Conservation (phyloP, 2,797 vertebrate genomes). For the Cuniculus paca region DNA sequence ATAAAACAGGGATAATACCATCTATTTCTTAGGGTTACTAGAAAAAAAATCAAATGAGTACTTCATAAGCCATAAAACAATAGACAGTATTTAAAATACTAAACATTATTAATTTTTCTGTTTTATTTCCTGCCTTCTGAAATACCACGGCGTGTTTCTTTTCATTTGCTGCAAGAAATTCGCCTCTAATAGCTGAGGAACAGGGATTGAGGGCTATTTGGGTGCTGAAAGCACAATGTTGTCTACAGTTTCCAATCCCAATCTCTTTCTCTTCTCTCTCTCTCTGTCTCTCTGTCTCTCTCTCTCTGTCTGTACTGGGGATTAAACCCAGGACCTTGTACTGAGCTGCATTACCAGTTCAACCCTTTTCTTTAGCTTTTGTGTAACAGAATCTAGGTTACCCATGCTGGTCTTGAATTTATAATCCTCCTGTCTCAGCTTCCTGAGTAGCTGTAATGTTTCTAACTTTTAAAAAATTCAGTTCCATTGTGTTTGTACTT, state of each 20-base stretch:
- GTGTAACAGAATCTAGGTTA: neutral
- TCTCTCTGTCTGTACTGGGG: neutral
- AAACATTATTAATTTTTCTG: constrained; percentile 60
- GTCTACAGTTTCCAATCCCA: constrained; percentile 10
- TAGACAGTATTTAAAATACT: constrained; percentile 27
- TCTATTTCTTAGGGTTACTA: constrained; percentile 26
- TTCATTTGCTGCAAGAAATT: constrained; percentile 58
- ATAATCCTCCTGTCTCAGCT: neutral
- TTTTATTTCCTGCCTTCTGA: constrained; percentile 19
- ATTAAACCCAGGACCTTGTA: neutral
- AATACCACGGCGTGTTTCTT: constrained; percentile 67
- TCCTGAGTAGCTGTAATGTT: constrained; percentile 21
- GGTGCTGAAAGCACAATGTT: constrained; percentile 38
- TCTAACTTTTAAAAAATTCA: constrained; percentile 6
- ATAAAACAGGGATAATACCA: constrained; percentile 40
- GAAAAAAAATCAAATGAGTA: constrained; percentile 50
- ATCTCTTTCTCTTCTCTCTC: neutral
- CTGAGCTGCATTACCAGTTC: neutral
- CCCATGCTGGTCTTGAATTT: neutral
- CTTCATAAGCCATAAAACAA: constrained; percentile 59
- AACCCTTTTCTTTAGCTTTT: neutral
- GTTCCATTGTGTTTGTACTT: constrained; percentile 47
- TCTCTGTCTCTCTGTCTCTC: neutral
- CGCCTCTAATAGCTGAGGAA: neutral
- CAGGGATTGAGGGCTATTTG: neutral